Conservation (phyloP, 2,113 vertebrate species). For the Cromileptes altivelis region DNA sequence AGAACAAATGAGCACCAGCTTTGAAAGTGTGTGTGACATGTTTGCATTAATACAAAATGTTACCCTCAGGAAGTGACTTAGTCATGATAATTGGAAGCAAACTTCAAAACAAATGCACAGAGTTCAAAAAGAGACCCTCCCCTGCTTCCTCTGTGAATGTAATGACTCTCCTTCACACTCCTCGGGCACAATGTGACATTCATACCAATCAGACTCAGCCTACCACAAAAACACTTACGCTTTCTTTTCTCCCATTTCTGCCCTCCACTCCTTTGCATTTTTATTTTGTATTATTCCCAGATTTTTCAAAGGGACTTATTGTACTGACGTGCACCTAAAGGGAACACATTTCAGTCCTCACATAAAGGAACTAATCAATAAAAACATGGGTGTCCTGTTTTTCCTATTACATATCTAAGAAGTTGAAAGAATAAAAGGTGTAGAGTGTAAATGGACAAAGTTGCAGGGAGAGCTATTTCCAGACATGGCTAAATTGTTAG, state of each 20-base stretch:
- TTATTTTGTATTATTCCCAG: slow-evolving; percentile 5
- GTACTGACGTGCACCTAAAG: neutral
- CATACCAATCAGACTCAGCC: slow-evolving; percentile 51
- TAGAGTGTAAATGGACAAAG: slow-evolving; percentile 1
- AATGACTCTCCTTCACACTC: slow-evolving; percentile 65
- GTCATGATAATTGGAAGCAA: slow-evolving; percentile 77
- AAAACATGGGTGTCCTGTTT: neutral
- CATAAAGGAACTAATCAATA: slow-evolving; percentile 4
- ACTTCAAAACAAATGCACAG: slow-evolving; percentile 76
- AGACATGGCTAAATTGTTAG: slow-evolving; percentile 22
- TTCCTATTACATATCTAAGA: neutral
- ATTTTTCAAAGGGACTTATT: neutral
- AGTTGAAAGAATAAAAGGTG: neutral
- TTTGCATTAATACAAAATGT: slow-evolving; percentile 75
- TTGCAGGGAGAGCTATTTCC: slow-evolving; percentile 2
- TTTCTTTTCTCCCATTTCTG: neutral
- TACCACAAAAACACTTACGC: neutral
- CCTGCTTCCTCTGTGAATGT: slow-evolving; percentile 69
- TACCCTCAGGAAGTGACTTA: slow-evolving; percentile 71
- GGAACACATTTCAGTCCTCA: neutral
- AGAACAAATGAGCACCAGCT: slow-evolving; percentile 62
- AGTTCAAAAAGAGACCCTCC: slow-evolving; percentile 69
- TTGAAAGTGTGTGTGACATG: slow-evolving; percentile 69
- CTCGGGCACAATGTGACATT: slow-evolving; percentile 68
- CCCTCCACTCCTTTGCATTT: neutral